Percentiles rank a stretch among this genome's conserved stretches.
These are phyloP conservation scores for Mnemiopsis leidyi DNA, from an alignment of 37 sponge, comb jelly and placozoan genomes.

Conservation along the genomic window DNA sequence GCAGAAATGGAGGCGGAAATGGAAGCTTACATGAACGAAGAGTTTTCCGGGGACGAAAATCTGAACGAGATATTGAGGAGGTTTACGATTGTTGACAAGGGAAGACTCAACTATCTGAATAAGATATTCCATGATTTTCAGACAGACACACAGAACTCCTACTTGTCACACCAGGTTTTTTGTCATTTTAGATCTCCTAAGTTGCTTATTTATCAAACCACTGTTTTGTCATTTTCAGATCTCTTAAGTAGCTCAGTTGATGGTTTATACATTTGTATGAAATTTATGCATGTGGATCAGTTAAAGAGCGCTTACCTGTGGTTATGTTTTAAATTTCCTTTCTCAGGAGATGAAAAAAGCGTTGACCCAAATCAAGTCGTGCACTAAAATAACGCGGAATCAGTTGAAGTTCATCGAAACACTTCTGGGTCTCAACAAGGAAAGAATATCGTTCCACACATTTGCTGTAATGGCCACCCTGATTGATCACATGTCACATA, in stretches of 20 bases:
- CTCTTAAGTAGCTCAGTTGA: no score
- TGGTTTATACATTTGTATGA: no score
- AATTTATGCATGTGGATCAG: no score
- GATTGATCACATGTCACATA: slow-evolving; percentile 52
- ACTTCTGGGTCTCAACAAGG: slow-evolving; percentile 17
- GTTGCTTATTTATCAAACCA: no score
- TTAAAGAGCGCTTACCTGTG: no score
- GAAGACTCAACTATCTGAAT: slow-evolving; percentile 25
- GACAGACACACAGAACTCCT: not conserved
- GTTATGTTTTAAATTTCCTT: no score
- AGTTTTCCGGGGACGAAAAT: not conserved
- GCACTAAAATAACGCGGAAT: slow-evolving; percentile 28
- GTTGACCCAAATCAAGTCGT: slow-evolving; percentile 47
- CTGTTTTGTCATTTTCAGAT: no score
- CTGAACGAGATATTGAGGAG: slow-evolving; percentile 29
- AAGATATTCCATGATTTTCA: slow-evolving; percentile 30
- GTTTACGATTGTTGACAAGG: slow-evolving; percentile 50
- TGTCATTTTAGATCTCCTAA: no score
- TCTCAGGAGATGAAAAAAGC: slow-evolving; percentile 50
- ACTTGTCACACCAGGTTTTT: slow-evolving; percentile 27
- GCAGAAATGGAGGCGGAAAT: not conserved
- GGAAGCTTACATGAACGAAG: not conserved
- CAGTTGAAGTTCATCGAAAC: slow-evolving; percentile 45
- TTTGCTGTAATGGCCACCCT: slow-evolving; percentile 63
- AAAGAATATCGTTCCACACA: slow-evolving; percentile 48